phyloP scores from a whole-genome alignment of 2,797 vertebrate species.

The Esox lucius region DNA sequence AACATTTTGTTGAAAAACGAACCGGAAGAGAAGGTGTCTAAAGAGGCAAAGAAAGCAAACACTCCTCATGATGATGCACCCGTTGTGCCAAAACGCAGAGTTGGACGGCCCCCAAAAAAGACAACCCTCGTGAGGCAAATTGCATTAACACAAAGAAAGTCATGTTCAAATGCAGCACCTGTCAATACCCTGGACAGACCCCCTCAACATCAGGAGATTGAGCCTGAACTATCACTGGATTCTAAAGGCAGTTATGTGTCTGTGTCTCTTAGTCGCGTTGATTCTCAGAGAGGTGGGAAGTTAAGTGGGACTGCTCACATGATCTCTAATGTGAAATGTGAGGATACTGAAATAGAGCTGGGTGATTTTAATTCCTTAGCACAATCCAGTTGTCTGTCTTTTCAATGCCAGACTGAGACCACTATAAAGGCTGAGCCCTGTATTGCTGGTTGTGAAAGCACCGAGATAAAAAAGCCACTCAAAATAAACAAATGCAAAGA shows the following conservation, averaged over 20 bases:
- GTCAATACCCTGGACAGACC: slow-evolving; percentile 13
- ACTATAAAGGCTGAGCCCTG: slow-evolving; percentile 21
- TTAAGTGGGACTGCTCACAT: slow-evolving; percentile 1
- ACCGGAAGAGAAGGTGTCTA: not conserved
- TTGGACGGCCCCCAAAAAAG: slow-evolving; percentile 30
- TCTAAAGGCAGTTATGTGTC: slow-evolving; percentile 14
- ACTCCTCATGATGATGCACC: not conserved
- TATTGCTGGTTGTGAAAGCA: not conserved
- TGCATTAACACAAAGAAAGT: slow-evolving; percentile 7
- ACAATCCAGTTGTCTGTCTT: slow-evolving; percentile 14
- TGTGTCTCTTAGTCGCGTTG: not conserved
- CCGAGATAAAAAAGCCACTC: slow-evolving; percentile 13
- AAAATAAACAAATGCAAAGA: slow-evolving; percentile 30
- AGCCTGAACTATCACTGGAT: slow-evolving; percentile 9
- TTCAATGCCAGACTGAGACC: slow-evolving; percentile 6
- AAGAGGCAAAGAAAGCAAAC: not conserved
- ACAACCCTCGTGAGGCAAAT: slow-evolving; percentile 13
- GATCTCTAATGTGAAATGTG: slow-evolving; percentile 44
- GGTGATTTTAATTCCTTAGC: slow-evolving; percentile 30
- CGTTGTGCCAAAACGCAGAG: slow-evolving; percentile 22
- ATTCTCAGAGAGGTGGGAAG: slow-evolving; percentile 24
- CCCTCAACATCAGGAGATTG: not conserved
- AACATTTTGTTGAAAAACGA: not conserved
- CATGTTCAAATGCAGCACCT: slow-evolving; percentile 8
- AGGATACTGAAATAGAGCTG: slow-evolving; percentile 45